Base-by-base conservation (phyloP, 2,797 vertebrate species). In the Eurystomus glaucurus region DNA sequence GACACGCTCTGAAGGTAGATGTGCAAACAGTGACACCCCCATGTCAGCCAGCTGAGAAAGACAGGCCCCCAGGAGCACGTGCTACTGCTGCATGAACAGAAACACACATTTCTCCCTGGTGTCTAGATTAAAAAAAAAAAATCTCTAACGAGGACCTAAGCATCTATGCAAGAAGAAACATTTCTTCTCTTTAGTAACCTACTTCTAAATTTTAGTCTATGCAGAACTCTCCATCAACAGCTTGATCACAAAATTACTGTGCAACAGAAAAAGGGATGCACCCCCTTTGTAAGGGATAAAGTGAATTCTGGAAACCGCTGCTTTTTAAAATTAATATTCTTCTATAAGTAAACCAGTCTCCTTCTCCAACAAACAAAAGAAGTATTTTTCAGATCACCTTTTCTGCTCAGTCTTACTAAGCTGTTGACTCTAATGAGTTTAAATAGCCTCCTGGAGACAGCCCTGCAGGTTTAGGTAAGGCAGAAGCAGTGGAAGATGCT, bases 351-450 rank as follows among this genome's bases (percentile, higher is more conserved):
- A 45, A 91, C 37, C 9, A 33, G 37, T 23, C 25, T 66, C 26
- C 21, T 10, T n/a, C 45, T 50, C 39, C 70, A 65, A 21, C 25
- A 77, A 29, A 69, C 12, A 51, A 57, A 35, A 64, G 70, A 37
- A 20, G 6, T 15, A 33, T 74, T 90, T 43, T 86, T 89, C 75
- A 55, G 31, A 94, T 43, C 43, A 39, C 23, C 15, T 89, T 37
- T 83, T 89, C 71, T 52, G 70, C 62, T 89, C 97, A 89, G 70
- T 37, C 60, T 20, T 66, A n/a, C 39, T 70, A 80, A 80, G 64
- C 78, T 68, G 74, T 65, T 76, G 77, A 90, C 77, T 62, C 39
- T 72, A 79, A 89, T 69, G 51, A 94, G 79, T 97, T 94, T 85
- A 86, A 97, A 93, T 15, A 72, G 74, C 33, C 60, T 91, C 76